phyloP scores from a whole-genome alignment of 2,888 invertebrate genomes.

The Cheilosia pagana region DNA sequence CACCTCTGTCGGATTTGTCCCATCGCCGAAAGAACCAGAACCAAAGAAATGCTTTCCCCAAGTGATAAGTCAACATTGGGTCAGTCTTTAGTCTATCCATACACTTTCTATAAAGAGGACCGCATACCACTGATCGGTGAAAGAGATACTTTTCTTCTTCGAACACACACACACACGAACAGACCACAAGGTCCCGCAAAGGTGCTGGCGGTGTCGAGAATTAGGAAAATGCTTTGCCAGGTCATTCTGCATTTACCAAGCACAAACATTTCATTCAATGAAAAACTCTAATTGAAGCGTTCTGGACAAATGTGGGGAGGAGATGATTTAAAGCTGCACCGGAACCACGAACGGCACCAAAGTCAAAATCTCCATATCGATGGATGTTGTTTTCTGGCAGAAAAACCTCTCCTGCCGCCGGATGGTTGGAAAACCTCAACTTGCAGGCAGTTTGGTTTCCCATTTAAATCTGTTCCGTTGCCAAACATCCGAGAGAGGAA shows the following conservation, averaged over 20 bases:
- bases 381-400: slow-evolving; percentile 41
- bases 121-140: slow-evolving; percentile 22
- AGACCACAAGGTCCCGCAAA: slow-evolving; percentile 49
- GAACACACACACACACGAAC: not conserved
- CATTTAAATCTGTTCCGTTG: slow-evolving; percentile 71
- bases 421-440: slow-evolving; percentile 54
- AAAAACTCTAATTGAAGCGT: slow-evolving; percentile 68
- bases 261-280: slow-evolving; percentile 56
- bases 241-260: slow-evolving; percentile 55
- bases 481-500: slow-evolving; percentile 40
- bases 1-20: slow-evolving; percentile 1
- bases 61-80: slow-evolving; percentile 70
- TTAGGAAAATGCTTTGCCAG: slow-evolving; percentile 65
- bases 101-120: not conserved
- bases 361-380: slow-evolving; percentile 67
- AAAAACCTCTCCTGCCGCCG: not conserved
- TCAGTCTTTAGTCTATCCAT: not conserved
- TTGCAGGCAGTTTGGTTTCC: slow-evolving; percentile 66
- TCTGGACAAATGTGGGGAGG: slow-evolving; percentile 32
- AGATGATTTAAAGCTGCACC: slow-evolving; percentile 55
- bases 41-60: slow-evolving; percentile 21
- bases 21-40: not conserved
- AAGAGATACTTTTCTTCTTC: slow-evolving; percentile 14
- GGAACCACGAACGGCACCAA: slow-evolving; percentile 34
- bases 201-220: slow-evolving; percentile 59